Conservation (phyloP, 2,113 vertebrate genomes). For the Carettochelys insculpta region DNA sequence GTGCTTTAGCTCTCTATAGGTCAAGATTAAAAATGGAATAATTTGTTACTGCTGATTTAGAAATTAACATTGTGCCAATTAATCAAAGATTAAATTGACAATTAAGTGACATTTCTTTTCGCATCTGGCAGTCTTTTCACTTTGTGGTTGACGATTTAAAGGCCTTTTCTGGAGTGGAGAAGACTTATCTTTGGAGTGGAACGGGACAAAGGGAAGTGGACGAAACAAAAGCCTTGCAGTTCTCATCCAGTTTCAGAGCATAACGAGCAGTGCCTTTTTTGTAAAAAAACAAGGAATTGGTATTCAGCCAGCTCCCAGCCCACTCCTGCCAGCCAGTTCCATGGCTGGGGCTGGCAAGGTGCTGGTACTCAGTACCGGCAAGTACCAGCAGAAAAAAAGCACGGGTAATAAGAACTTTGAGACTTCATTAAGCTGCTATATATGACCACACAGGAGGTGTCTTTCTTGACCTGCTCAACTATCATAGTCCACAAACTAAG, state of each 20-base stretch:
- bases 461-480: neutral
- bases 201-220: neutral
- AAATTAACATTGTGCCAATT: constrained; percentile 77
- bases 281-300: too few relatives aligned
- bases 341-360: too few relatives aligned
- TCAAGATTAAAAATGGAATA: constrained; percentile 72
- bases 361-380: too few relatives aligned
- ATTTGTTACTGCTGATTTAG: constrained; percentile 79
- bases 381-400: too few relatives aligned
- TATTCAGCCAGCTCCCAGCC: too few relatives aligned
- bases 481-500: neutral
- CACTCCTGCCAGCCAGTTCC: too few relatives aligned
- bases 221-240: neutral
- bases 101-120: constrained; percentile 75
- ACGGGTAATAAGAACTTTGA: too few relatives aligned
- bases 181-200: neutral
- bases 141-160: constrained; percentile 48
- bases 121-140: constrained; percentile 62
- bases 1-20: constrained; percentile 71
- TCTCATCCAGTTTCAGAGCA: constrained; percentile 1
- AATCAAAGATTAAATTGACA: constrained; percentile 78
- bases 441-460: neutral
- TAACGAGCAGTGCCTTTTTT: too few relatives aligned
- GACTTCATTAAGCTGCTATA: neutral
- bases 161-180: neutral